Conservation (phyloP, 1,140 invertebrate genomes). For the Lanistes nyassanus region DNA sequence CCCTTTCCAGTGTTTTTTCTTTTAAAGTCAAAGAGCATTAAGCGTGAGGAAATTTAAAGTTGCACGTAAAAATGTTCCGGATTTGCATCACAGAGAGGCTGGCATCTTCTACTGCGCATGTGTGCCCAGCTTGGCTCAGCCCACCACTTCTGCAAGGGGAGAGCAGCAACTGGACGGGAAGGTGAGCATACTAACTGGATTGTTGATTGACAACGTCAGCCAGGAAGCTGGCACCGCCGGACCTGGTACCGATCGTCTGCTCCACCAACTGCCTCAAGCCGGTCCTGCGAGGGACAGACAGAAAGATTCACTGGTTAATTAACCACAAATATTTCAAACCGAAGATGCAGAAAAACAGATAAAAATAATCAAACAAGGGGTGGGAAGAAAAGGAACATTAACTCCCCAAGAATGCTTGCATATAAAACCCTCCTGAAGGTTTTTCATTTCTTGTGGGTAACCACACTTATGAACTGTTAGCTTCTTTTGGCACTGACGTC, state of each 20-base stretch:
- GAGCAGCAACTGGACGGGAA: background rate
- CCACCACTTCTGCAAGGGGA: constrained; percentile 1
- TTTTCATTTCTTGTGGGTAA: too few relatives aligned
- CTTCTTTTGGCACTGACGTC: too few relatives aligned
- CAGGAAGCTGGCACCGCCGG: constrained; percentile 6
- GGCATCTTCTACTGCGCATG: constrained; percentile 1
- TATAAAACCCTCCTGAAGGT: too few relatives aligned
- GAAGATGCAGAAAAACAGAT: too few relatives aligned
- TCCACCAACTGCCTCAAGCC: constrained; percentile 21
- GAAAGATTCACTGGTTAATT: too few relatives aligned
- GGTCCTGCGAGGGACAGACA: constrained; percentile 3
- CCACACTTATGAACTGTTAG: too few relatives aligned
- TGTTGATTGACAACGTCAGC: constrained; percentile 23
- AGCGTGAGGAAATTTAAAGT: background rate
- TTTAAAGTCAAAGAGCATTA: background rate
- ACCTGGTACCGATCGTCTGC: constrained; percentile 19
- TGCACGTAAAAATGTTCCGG: background rate
- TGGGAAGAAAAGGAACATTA: too few relatives aligned
- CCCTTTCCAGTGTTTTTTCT: background rate
- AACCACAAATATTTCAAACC: too few relatives aligned
- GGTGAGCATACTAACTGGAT: constrained; percentile 30
- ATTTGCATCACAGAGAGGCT: constrained; percentile 5
- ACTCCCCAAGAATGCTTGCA: too few relatives aligned
- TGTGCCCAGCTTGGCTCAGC: constrained; percentile 9
- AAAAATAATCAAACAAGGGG: too few relatives aligned